Evolutionary conservation across 2,888 invertebrate genomes (phyloP), one percentile per base, ranked within the genome.

Genomic region (Hydriomena furcata): DNA sequence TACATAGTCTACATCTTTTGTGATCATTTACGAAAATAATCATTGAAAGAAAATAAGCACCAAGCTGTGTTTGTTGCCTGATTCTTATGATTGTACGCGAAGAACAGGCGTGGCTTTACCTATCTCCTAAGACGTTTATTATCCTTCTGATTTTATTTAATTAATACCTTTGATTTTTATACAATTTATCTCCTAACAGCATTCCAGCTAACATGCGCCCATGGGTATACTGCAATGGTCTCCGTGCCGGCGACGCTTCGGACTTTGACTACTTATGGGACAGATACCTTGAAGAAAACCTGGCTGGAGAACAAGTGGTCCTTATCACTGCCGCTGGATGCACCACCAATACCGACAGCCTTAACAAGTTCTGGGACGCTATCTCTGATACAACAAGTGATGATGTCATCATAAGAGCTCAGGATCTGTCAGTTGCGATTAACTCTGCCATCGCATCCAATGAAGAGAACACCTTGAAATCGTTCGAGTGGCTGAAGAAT

Each of bases 171-270:
- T n/a, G n/a, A n/a, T n/a, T n/a, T n/a, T n/a, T n/a, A n/a, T n/a
- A n/a, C n/a, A n/a, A n/a, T n/a, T n/a, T n/a, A n/a, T n/a, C n/a
- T n/a, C n/a, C n/a, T n/a, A n/a, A 6, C 54, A 87, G 86, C 5
- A 51, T 87, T 6, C 76, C 79, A 21, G 67, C 89, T 0, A 90
- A 90, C 50, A 78, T 95, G 66, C 93, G 95, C 40, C 83, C 92
- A 3, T 91, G 93, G 46, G 94, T 96, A 5, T 97, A 96, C 80
- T 97, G 97, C 72, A 91, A 91, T 7, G 95, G 93, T 7, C 84
- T 97, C 1, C 91, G 93, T 13, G 74, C 92, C 41, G 95, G 95
- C 0, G 84, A 78, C 0, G 79, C 84, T 12, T 73, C 74, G 0
- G 94, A 95, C 55, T 97, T 95, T 92, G 71, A 93, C 4, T 92